phyloP scores from a whole-genome alignment of 2,888 invertebrate genomes.

The Metacarcinus magister region DNA sequence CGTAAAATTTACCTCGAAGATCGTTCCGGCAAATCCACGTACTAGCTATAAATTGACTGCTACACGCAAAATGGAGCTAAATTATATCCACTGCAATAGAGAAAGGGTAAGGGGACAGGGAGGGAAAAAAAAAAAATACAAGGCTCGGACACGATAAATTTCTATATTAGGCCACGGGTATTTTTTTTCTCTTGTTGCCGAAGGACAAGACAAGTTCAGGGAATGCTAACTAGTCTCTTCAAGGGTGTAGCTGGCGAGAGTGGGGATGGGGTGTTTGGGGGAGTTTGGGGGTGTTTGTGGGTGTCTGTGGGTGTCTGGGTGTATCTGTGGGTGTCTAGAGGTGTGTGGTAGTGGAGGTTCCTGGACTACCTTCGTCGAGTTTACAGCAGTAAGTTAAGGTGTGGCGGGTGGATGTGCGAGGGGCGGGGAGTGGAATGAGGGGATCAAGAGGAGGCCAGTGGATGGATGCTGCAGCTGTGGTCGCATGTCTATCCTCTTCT shows the following conservation, averaged over 20 bases:
- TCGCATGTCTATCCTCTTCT: not conserved
- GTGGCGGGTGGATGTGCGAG: not conserved
- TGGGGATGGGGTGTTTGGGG: not conserved
- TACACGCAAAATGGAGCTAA: not conserved
- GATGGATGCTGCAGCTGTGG: not conserved
- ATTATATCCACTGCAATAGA: conserved; percentile 35
- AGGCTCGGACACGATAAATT: not conserved
- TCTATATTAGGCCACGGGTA: conserved; percentile 31
- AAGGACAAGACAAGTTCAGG: conserved; percentile 42
- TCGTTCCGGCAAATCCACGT: not conserved
- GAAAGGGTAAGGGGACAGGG: conserved; percentile 27
- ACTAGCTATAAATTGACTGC: not conserved
- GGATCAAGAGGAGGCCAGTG: not conserved
- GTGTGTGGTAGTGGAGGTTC: not conserved
- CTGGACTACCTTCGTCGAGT: not conserved
- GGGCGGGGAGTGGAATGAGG: not conserved
- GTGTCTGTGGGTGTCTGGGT: not conserved
- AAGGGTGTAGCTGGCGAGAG: not conserved
- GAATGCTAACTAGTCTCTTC: conserved; percentile 43
- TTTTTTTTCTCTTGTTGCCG: conserved; percentile 32
- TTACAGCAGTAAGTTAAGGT: conserved; percentile 44
- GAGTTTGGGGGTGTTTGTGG: not conserved
- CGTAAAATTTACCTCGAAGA: not conserved
- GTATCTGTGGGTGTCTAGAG: not conserved
- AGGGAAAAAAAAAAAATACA: not conserved